A percentile compares a stretch with the other conserved stretches of the same genome.
phyloP scores from a whole-genome alignment of 2,888 invertebrate genomes.

The Saturnia japonica region DNA sequence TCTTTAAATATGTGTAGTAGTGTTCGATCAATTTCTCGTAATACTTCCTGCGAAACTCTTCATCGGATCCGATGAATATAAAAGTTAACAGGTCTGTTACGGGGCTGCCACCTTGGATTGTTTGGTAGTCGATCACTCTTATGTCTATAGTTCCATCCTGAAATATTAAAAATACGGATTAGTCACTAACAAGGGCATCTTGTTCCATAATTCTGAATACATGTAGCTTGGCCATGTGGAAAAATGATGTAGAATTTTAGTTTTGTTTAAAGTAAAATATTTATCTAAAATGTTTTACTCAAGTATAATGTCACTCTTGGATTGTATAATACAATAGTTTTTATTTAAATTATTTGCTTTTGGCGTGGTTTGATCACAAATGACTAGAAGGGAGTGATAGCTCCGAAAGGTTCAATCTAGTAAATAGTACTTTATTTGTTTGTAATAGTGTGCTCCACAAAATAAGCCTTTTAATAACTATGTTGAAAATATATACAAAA shows the following conservation, averaged over 20 bases:
- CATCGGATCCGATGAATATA: constrained; percentile 58
- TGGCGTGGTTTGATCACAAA: too few species aligned
- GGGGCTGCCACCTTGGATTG: constrained; percentile 51
- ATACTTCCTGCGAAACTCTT: constrained; percentile 47
- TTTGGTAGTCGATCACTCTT: constrained; percentile 32
- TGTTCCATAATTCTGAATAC: too few species aligned
- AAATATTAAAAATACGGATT: constrained; percentile 9
- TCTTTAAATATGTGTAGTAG: constrained; percentile 41
- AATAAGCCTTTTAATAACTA: too few species aligned
- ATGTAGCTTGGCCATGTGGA: too few species aligned
- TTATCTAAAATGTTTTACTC: too few species aligned
- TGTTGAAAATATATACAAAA: too few species aligned
- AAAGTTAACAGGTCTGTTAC: constrained; percentile 60
- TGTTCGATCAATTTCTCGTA: constrained; percentile 36
- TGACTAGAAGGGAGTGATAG: not conserved
- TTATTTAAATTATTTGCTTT: not conserved
- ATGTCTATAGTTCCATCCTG: constrained; percentile 25
- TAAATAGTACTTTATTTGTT: not conserved
- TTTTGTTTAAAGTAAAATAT: too few species aligned
- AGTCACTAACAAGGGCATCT: not conserved
- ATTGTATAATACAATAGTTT: not conserved
- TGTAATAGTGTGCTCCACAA: too few species aligned
- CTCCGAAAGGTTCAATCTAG: not conserved
- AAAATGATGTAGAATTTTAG: too few species aligned
- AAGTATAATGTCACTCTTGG: not conserved